Evolutionary conservation across 2,888 invertebrate species (phyloP).

Genomic region (Sesia bembeciformis): DNA sequence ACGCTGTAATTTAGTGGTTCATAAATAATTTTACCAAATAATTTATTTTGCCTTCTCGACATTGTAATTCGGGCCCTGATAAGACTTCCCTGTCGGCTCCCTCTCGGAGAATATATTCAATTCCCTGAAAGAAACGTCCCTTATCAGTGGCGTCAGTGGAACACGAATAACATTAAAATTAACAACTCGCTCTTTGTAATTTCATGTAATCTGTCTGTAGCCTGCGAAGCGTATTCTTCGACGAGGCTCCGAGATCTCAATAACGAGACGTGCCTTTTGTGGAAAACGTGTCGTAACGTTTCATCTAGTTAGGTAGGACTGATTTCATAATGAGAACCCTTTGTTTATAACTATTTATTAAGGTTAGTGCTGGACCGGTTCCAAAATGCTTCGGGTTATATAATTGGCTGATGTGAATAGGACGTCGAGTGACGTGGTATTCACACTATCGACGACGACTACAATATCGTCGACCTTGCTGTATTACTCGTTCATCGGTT

Average conservation of each 20-base stretch:
- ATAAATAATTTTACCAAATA: conserved; percentile 21
- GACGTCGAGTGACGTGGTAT: conserved; percentile 23
- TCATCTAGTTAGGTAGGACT: background rate
- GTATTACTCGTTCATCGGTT: conserved; percentile 35
- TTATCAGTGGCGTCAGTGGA: conserved; percentile 21
- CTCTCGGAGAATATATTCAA: conserved; percentile 27
- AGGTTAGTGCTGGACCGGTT: conserved; percentile 25
- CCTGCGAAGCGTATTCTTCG: background rate
- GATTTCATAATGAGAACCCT: conserved; percentile 7
- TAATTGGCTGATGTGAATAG: conserved; percentile 40
- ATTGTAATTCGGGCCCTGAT: conserved; percentile 35
- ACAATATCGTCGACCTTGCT: conserved; percentile 51
- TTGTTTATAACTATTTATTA: conserved; percentile 13
- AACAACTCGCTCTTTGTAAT: conserved; percentile 8
- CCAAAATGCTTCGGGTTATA: conserved; percentile 30
- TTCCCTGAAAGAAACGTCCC: conserved; percentile 28
- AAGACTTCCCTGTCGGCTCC: conserved; percentile 24
- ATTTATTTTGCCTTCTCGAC: conserved; percentile 35
- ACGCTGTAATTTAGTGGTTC: conserved; percentile 10
- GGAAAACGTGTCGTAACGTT: background rate
- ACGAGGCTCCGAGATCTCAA: background rate
- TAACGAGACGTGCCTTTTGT: background rate
- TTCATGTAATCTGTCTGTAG: background rate
- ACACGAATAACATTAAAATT: conserved; percentile 22
- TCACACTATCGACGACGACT: conserved; percentile 45